phyloP scores from a whole-genome alignment of 2,888 invertebrate genomes.

The Cantharis rufa region DNA sequence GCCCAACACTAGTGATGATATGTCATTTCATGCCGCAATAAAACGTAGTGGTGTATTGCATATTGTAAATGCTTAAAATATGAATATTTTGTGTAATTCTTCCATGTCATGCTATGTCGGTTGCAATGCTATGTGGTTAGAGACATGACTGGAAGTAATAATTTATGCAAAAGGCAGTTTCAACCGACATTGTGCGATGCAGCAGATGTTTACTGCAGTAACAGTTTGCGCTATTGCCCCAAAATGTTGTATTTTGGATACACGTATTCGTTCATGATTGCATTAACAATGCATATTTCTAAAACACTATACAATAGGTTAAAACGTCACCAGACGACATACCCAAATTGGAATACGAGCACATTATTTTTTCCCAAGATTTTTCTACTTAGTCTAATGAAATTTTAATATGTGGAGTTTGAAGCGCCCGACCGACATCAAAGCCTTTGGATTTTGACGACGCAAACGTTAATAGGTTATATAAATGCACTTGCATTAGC shows the following conservation, averaged over 20 bases:
- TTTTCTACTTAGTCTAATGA: too few relatives aligned
- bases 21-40: neutral
- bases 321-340: neutral
- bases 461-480: neutral
- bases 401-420: neutral
- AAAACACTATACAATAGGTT: neutral
- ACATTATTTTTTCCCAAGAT: too few relatives aligned
- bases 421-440: neutral
- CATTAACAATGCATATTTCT: neutral
- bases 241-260: constrained; percentile 38
- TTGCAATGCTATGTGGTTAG: constrained; percentile 22
- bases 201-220: constrained; percentile 36
- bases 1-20: neutral
- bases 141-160: constrained; percentile 40
- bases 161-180: constrained; percentile 47
- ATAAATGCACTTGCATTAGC: neutral
- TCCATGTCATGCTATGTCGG: constrained; percentile 11
- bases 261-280: neutral
- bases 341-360: neutral
- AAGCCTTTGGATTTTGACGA: neutral
- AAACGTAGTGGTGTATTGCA: neutral
- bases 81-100: constrained; percentile 11
- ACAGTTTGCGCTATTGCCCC: constrained; percentile 42
- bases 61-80: neutral
- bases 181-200: constrained; percentile 34